Percentiles rank a stretch among this genome's conserved stretches.
Evolutionary conservation across 2,113 vertebrate species (phyloP).

Genomic region (Taurulus bubalis): DNA sequence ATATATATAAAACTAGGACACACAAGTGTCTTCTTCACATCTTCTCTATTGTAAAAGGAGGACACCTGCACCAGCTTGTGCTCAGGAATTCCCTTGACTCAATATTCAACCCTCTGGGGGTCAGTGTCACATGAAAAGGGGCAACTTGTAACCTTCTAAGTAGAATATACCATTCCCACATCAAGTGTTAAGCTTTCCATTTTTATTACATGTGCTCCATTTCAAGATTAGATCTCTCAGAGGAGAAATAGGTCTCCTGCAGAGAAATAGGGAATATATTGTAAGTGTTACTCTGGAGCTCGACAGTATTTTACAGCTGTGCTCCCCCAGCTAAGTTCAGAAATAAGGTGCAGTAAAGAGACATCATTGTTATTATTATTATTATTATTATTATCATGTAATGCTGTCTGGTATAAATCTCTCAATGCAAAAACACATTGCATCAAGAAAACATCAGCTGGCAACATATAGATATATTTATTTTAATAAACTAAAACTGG

Average conservation of each 20-base stretch:
- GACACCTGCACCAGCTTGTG: slow-evolving; percentile 41
- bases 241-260: slow-evolving; percentile 60
- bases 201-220: slow-evolving; percentile 46
- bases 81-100: slow-evolving; percentile 39
- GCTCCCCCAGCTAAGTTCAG: slow-evolving; percentile 43
- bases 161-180: slow-evolving; percentile 18
- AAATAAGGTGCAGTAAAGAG: neutral
- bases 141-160: slow-evolving; percentile 18
- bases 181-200: slow-evolving; percentile 20
- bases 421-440: neutral
- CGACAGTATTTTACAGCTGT: slow-evolving; percentile 28
- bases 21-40: slow-evolving; percentile 34
- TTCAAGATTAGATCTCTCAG: slow-evolving; percentile 52
- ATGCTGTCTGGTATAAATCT: neutral
- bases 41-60: slow-evolving; percentile 61
- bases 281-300: slow-evolving; percentile 66
- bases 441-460: neutral
- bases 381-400: neutral
- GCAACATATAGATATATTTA: neutral
- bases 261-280: slow-evolving; percentile 61
- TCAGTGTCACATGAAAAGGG: slow-evolving; percentile 23
- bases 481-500: too few relatives aligned
- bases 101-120: slow-evolving; percentile 25
- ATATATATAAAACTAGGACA: slow-evolving; percentile 62
- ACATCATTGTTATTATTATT: neutral